Percentiles rank a stretch among this genome's conserved stretches.
Evolutionary conservation across 2,888 invertebrate species (phyloP).

Genomic region (Quadriops clusia): DNA sequence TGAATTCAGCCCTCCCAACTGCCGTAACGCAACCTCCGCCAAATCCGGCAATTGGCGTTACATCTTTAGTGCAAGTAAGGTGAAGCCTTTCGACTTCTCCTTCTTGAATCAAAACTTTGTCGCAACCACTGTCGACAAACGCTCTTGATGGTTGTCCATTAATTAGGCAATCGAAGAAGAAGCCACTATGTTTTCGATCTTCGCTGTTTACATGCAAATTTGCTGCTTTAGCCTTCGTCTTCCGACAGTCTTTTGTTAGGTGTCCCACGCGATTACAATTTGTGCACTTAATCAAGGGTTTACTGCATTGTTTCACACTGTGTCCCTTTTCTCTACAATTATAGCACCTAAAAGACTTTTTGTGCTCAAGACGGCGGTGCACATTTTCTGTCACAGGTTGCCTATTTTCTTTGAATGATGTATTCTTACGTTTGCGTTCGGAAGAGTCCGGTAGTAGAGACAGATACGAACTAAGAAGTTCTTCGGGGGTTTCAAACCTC

Average conservation of each 20-base stretch:
- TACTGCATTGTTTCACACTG: neutral
- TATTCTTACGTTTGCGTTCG: constrained; percentile 1
- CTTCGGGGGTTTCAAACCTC: constrained; percentile 1
- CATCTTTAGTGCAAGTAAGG: no score
- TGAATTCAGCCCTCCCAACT: no score
- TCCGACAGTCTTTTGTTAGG: neutral
- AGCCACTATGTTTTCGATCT: no score
- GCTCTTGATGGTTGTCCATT: no score
- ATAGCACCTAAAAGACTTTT: neutral
- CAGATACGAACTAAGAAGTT: neutral
- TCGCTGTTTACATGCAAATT: no score
- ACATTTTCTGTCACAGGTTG: neutral
- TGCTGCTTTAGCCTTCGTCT: no score
- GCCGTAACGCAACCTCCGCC: no score
- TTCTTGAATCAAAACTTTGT: no score
- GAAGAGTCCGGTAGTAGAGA: neutral
- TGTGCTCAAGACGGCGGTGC: constrained; percentile 1
- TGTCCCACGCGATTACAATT: constrained; percentile 1
- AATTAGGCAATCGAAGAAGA: no score
- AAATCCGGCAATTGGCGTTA: no score
- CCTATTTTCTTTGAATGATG: neutral
- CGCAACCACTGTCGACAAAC: no score
- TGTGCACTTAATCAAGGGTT: constrained; percentile 1
- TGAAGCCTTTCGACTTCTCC: no score
- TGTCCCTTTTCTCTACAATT: neutral